phyloP scores from a whole-genome alignment of 2,797 vertebrate species.

The Craterocephalus amniculus region DNA sequence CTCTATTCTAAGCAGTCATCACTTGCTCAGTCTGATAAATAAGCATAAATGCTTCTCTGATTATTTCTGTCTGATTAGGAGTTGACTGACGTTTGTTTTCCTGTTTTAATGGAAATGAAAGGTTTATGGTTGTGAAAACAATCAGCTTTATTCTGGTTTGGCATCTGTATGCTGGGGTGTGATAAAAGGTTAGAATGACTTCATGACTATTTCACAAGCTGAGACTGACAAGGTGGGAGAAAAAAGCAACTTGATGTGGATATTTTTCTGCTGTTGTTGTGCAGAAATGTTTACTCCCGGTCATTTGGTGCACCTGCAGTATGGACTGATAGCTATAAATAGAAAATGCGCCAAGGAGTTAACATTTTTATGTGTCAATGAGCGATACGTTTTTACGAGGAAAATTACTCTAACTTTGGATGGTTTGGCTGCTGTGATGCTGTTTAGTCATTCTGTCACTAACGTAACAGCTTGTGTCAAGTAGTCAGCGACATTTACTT shows the following conservation, averaged over 20 bases:
- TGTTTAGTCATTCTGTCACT: not conserved
- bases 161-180: not conserved
- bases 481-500: not conserved
- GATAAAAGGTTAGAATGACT: not conserved
- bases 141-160: not conserved
- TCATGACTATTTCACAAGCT: not conserved
- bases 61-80: not conserved
- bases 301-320: not conserved
- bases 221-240: not conserved
- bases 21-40: slow-evolving; percentile 10
- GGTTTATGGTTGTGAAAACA: not conserved
- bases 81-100: not conserved
- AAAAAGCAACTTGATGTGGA: not conserved
- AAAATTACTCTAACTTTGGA: not conserved
- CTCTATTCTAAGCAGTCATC: not conserved
- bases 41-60: slow-evolving; percentile 3
- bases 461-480: not conserved
- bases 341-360: not conserved
- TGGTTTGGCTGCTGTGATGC: not conserved
- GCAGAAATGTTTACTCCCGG: not conserved
- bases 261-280: not conserved
- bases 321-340: not conserved
- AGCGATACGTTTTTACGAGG: not conserved
- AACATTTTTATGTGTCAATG: not conserved
- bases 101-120: not conserved